Percentiles rank a stretch among this genome's conserved stretches.
Conservation (phyloP, 2,888 invertebrate species). For the Drosophila histrio region DNA sequence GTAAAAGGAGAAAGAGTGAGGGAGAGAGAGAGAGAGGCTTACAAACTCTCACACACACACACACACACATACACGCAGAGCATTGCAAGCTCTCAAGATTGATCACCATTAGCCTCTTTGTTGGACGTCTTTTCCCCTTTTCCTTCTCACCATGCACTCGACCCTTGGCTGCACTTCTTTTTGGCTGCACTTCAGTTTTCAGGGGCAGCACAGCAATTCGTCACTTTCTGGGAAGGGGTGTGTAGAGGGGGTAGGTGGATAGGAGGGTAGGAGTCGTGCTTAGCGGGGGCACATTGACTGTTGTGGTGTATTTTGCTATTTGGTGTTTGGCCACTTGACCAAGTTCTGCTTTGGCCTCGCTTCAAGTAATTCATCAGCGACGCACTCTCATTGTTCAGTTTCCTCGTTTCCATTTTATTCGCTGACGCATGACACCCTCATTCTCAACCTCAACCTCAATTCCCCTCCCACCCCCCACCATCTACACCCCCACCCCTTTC, state of each 20-base stretch:
- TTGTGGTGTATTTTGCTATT: constrained; percentile 21
- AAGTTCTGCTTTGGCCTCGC: constrained; percentile 27
- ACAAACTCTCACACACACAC: neutral
- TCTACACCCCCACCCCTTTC: neutral
- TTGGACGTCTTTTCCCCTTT: neutral
- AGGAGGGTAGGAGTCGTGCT: no score
- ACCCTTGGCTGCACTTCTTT: constrained; percentile 30
- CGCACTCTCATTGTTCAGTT: constrained; percentile 69
- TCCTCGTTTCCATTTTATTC: constrained; percentile 30
- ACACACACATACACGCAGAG: neutral
- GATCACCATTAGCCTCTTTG: constrained; percentile 64
- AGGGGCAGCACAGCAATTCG: constrained; percentile 70
- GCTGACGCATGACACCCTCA: constrained; percentile 72
- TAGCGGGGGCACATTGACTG: neutral
- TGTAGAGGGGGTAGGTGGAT: neutral
- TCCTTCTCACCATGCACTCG: neutral
- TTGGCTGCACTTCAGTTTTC: constrained; percentile 59
- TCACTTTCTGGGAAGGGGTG: constrained; percentile 34
- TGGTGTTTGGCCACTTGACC: constrained; percentile 59
- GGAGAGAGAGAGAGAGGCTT: neutral
- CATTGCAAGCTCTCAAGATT: constrained; percentile 61
- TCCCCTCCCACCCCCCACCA: neutral
- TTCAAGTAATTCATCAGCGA: constrained; percentile 72
- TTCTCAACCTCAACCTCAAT: neutral
- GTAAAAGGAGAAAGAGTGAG: constrained; percentile 6